Percentiles rank a stretch among this genome's conserved stretches.
Conservation (phyloP, 2,888 invertebrate genomes). For the Escarpia spicata region DNA sequence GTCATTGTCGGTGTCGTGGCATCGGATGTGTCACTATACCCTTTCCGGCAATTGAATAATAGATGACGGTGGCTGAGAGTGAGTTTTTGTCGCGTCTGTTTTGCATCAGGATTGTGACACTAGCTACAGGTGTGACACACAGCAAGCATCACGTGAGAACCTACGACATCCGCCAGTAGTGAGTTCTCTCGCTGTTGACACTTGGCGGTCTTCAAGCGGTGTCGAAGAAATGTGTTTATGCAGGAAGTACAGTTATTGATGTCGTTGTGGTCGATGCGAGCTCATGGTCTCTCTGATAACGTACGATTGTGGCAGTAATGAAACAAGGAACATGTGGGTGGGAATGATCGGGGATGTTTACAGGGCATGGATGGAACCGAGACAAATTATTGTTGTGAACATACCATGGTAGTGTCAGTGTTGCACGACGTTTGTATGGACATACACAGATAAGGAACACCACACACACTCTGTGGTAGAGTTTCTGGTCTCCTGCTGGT, state of each 20-base stretch:
- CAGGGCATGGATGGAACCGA: neutral
- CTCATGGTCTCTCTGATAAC: neutral
- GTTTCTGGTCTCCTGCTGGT: neutral
- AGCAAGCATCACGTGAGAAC: neutral
- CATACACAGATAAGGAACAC: neutral
- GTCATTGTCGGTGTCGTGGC: neutral
- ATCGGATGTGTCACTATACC: neutral
- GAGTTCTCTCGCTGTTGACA: neutral
- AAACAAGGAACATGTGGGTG: neutral
- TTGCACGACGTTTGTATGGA: neutral
- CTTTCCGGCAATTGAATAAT: neutral
- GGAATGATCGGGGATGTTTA: neutral
- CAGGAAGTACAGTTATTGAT: neutral
- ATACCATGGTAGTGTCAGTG: neutral
- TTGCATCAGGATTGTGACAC: neutral
- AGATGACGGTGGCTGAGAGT: neutral
- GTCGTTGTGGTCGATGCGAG: neutral
- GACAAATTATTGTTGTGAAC: neutral
- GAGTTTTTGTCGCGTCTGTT: neutral
- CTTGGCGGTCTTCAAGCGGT: neutral
- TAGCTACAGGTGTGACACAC: neutral
- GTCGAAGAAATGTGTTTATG: neutral
- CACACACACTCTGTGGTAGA: neutral
- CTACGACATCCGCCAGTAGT: neutral
- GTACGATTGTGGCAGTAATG: neutral